A percentile compares a stretch with the other conserved stretches of the same genome.
Conservation (phyloP, 92 coral and sea anemone species). For the Pocillopora grandis region DNA sequence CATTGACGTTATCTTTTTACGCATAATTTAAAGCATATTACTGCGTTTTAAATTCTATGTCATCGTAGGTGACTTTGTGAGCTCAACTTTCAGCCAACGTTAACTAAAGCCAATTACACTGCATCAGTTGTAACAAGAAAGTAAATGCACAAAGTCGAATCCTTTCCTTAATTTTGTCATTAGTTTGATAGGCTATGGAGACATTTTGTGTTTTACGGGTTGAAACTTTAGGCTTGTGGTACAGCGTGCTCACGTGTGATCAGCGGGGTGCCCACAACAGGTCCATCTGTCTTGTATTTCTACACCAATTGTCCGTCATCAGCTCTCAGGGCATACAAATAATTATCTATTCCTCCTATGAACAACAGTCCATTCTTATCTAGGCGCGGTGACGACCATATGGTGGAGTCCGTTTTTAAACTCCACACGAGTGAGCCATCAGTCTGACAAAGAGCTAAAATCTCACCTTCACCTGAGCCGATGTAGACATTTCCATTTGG, state of each 20-base stretch:
- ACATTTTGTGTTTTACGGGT: background rate
- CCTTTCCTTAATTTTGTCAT: too few relatives aligned
- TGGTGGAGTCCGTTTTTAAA: constrained; percentile 64
- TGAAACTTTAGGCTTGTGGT: constrained; percentile 46
- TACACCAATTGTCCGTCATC: constrained; percentile 77
- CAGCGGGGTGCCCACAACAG: constrained; percentile 91
- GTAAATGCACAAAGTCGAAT: too few relatives aligned
- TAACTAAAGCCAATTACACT: too few relatives aligned
- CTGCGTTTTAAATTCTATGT: too few relatives aligned
- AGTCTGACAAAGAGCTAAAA: constrained; percentile 74
- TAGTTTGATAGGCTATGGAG: too few relatives aligned
- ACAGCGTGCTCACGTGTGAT: constrained; percentile 61
- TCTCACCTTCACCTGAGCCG: constrained; percentile 88
- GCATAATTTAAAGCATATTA: too few relatives aligned
- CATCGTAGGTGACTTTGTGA: too few relatives aligned
- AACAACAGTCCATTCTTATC: constrained; percentile 76
- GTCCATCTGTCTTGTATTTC: constrained; percentile 90
- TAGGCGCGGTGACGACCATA: constrained; percentile 86
- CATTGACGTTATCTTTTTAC: too few relatives aligned
- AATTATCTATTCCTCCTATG: constrained; percentile 82
- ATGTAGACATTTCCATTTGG: constrained; percentile 15
- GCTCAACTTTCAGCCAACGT: too few relatives aligned
- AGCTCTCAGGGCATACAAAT: constrained; percentile 74
- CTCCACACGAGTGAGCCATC: constrained; percentile 85
- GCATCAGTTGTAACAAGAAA: too few relatives aligned